Conservation (phyloP, 2,888 invertebrate species). For the Monopis laevigella region DNA sequence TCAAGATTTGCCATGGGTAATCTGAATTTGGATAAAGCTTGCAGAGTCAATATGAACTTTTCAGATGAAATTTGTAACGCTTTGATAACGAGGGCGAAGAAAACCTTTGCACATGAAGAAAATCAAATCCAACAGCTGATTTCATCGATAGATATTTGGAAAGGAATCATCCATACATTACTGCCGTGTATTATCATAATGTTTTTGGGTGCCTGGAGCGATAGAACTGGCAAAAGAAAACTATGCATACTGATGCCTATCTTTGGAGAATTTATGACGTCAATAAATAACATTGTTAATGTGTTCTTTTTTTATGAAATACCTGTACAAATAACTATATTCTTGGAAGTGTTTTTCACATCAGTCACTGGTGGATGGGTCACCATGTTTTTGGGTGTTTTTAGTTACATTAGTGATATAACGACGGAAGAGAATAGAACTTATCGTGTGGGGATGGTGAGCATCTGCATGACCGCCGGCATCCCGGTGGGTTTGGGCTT, state of each 20-base stretch:
- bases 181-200: slow-evolving; percentile 66
- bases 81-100: slow-evolving; percentile 69
- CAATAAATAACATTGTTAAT: slow-evolving; percentile 58
- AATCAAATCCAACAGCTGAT: slow-evolving; percentile 69
- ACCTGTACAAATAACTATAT: slow-evolving; percentile 61
- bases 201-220: slow-evolving; percentile 71
- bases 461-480: slow-evolving; percentile 68
- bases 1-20: slow-evolving; percentile 76
- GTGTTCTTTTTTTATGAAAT: slow-evolving; percentile 68
- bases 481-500: slow-evolving; percentile 64
- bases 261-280: slow-evolving; percentile 59
- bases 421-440: slow-evolving; percentile 68
- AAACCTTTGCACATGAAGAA: slow-evolving; percentile 63
- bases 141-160: slow-evolving; percentile 65
- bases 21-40: slow-evolving; percentile 77
- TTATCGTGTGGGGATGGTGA: slow-evolving; percentile 69
- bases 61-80: slow-evolving; percentile 71
- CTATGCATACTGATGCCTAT: slow-evolving; percentile 66
- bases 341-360: slow-evolving; percentile 61
- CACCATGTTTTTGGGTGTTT: slow-evolving; percentile 66
- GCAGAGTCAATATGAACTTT: slow-evolving; percentile 74
- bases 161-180: slow-evolving; percentile 60
- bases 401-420: slow-evolving; percentile 71
- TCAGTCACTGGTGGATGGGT: slow-evolving; percentile 66
- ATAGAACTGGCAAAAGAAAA: slow-evolving; percentile 65